Evolutionary conservation across 2,888 invertebrate species (phyloP).

Genomic region (Drosophila tripunctata): DNA sequence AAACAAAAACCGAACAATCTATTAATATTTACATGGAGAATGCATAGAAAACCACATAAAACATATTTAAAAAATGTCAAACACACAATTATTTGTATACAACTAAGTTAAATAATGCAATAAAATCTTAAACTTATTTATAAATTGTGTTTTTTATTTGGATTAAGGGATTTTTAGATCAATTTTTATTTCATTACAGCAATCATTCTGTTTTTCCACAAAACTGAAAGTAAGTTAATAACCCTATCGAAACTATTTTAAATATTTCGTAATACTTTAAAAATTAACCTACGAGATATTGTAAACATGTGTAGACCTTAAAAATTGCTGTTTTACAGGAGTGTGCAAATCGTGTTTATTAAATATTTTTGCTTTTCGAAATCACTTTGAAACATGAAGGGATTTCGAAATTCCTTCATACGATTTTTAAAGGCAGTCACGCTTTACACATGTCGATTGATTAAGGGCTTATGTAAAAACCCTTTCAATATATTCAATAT

Average conservation of each 20-base stretch:
- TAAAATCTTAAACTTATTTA: slow-evolving; percentile 62
- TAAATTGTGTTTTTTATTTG: slow-evolving; percentile 18
- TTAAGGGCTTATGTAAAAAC: slow-evolving; percentile 25
- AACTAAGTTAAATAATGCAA: slow-evolving; percentile 69
- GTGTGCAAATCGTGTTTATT: background rate
- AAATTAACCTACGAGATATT: no score
- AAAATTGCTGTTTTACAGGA: no score
- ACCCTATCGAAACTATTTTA: no score
- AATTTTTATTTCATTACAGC: no score
- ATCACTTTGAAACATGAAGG: background rate
- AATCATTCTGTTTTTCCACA: no score
- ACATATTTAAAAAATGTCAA: slow-evolving; percentile 33
- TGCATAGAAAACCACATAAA: background rate
- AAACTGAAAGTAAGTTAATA: no score
- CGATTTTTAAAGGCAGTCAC: background rate
- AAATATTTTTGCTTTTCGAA: background rate
- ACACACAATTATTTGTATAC: slow-evolving; percentile 49
- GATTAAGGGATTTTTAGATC: no score
- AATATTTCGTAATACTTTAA: no score
- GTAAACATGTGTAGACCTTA: no score
- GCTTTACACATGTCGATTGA: background rate
- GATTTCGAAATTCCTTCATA: background rate
- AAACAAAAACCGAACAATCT: slow-evolving; percentile 38
- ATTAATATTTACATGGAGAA: slow-evolving; percentile 44
- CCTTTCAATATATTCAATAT: slow-evolving; percentile 4